A percentile compares a stretch with the other conserved stretches of the same genome.
Conservation (phyloP, 2,797 vertebrate genomes). For the Coendou prehensilis region DNA sequence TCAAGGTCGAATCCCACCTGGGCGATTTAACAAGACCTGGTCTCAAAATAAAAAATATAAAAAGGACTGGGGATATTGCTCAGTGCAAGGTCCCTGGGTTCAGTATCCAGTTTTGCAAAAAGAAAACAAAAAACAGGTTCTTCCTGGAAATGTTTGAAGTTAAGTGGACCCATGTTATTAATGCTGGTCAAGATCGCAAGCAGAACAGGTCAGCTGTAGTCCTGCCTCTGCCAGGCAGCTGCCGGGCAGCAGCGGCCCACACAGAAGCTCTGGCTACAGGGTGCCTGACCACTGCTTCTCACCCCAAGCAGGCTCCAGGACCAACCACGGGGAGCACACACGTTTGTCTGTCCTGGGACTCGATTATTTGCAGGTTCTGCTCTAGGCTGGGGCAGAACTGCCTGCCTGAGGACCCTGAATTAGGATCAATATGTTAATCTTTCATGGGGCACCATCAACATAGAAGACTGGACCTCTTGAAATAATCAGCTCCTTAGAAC, state of each 20-base stretch:
- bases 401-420: background rate
- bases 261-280: background rate
- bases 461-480: constrained; percentile 33
- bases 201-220: background rate
- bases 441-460: background rate
- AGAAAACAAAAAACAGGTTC: background rate
- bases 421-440: background rate
- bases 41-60: background rate
- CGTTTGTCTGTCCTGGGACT: background rate
- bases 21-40: background rate
- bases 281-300: background rate
- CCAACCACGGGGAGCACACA: background rate
- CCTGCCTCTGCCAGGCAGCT: background rate
- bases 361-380: constrained; percentile 28
- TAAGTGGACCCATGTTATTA: background rate
- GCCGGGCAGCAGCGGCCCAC: background rate
- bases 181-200: background rate
- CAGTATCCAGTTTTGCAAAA: background rate
- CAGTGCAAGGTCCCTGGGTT: background rate
- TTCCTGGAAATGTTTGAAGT: constrained; percentile 12
- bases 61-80: background rate
- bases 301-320: background rate
- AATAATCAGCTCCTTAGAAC: constrained; percentile 41
- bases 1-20: background rate
- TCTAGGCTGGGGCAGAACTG: background rate